Evolutionary conservation across 2,888 invertebrate species (phyloP).

Genomic region (Thymelicus lineola): DNA sequence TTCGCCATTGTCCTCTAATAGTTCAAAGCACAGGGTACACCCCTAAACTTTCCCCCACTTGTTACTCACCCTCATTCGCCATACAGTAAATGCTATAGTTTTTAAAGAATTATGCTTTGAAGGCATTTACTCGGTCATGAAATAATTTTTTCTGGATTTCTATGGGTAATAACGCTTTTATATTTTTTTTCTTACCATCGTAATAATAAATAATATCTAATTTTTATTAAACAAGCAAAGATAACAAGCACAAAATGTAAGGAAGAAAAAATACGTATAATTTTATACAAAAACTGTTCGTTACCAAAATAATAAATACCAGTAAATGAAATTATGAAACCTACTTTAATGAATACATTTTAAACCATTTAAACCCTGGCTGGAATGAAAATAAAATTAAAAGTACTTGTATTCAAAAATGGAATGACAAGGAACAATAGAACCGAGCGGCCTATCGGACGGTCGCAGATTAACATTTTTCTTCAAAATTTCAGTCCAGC

Average conservation of each 20-base stretch:
- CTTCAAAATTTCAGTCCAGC: constrained; percentile 71
- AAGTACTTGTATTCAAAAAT: constrained; percentile 55
- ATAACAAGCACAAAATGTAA: too few species aligned
- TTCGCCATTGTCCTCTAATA: constrained; percentile 70
- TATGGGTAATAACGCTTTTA: not conserved
- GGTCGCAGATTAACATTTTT: constrained; percentile 71
- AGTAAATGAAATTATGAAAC: not conserved
- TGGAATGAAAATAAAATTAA: constrained; percentile 38
- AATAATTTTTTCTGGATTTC: not conserved
- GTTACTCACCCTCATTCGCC: constrained; percentile 44
- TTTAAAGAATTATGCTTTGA: constrained; percentile 18
- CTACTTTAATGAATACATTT: constrained; percentile 10
- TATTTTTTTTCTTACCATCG: not conserved
- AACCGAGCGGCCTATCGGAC: constrained; percentile 67
- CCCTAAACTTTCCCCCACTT: constrained; percentile 52
- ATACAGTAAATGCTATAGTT: constrained; percentile 33
- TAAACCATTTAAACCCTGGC: constrained; percentile 18
- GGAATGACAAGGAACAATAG: constrained; percentile 61
- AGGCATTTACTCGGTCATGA: constrained; percentile 4
- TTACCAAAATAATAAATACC: not conserved
- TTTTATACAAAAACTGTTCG: too few species aligned
- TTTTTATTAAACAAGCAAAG: too few species aligned
- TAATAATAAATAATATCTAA: too few species aligned
- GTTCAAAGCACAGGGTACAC: constrained; percentile 59
- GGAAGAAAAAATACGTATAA: too few species aligned